Base-by-base conservation (phyloP, 2,113 vertebrate species). In the Jaculus jaculus region DNA sequence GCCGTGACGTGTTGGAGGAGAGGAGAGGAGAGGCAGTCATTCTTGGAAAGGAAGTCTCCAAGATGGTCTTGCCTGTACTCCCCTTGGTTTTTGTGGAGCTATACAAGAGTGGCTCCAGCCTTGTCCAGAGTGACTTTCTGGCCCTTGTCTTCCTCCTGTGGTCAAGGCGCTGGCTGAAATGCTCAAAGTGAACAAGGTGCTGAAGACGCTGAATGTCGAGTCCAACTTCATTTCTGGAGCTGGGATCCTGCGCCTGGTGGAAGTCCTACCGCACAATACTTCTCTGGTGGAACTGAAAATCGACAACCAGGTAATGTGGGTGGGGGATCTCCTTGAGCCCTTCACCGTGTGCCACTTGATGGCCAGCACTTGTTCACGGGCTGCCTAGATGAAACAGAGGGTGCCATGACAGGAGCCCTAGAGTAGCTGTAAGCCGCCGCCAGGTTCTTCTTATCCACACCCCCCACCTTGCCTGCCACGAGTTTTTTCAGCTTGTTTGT, bases 141-240 rank as follows among this genome's bases (percentile, higher is more conserved):
- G 54, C 37, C 54, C 58, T 79, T 9, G 0, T 47, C 86, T 83
- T 34, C 69, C 42, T 93, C 13, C 80, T 69, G 10, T 93, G n/a
- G 89, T 23, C 7, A 98, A 99, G 99, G 99, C 99, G 8, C 97
- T 99, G 89, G 99, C 99, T 42, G 99, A 99, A 96, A 99, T 99
- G 99, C 86, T 99, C 95, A 99, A 98, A 92, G 98, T 98, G 83
- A 99, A 99, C 88, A 98, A 97, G 63, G 98, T 98, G 0, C 84
- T 99, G 96, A 99, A 99, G 97, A 99, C 98, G 68, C 98, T 99
- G 96, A 99, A 99, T 0, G 98, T 99, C 65, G 99, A 99, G 95
- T 99, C 99, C n/a, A 99, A 99, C 97, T 99, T 99, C 97, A 99
- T 99, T 93, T 99, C 99, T 0, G 99, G 99, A 65, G 95, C 98